Base-by-base conservation (phyloP, 1,140 invertebrate genomes). In the Antheraea pernyi region DNA sequence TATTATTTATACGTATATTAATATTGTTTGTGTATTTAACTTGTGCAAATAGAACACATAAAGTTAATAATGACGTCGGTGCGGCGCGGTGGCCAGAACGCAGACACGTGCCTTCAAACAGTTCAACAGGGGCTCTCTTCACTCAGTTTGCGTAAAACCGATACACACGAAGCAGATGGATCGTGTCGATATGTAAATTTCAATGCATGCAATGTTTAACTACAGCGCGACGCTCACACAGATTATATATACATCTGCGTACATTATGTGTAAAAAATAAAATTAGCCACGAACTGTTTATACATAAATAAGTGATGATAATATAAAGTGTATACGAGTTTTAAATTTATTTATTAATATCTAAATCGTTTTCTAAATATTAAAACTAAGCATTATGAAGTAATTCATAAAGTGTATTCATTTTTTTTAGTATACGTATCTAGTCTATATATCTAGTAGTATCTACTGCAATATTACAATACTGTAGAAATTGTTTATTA, bases 181-280 rank as follows among this genome's bases (percentile, higher is more conserved):
- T 9, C 46, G 46, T 53, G 46, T 53, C 46, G 46, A 53, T 53
- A 53, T 53, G 46, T 53, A 53, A 16, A 53, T 53, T 53, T 53
- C 46, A 53, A 53, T 53, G 46, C 46, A 53, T n/a, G 13, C 46
- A 10, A n/a, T 53, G 46, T 53, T 53, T 53, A 53, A 53, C 46
- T 53, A 53, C 11, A 53, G 16, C 46, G 46, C 46, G 46, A 13
- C 13, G 46, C 6, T 13, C 11, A 16, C 13, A 16, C 46, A 53
- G 9, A 13, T 13, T 53, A 42, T 42, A 16, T 42, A 42, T 42
- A 53, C 7, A 6, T 48, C 46, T 11, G 16, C 46, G 46, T 53
- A 53, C 5, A 16, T 53, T 53, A 53, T 16, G 0, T 53, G 1
- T 11, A 53, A 13, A 48, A 11, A 48, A 48, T 48, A 11, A 48